These are phyloP conservation scores for Epinephelus coioides DNA, from an alignment of 2,797 vertebrate species.

Conservation along the genomic window DNA sequence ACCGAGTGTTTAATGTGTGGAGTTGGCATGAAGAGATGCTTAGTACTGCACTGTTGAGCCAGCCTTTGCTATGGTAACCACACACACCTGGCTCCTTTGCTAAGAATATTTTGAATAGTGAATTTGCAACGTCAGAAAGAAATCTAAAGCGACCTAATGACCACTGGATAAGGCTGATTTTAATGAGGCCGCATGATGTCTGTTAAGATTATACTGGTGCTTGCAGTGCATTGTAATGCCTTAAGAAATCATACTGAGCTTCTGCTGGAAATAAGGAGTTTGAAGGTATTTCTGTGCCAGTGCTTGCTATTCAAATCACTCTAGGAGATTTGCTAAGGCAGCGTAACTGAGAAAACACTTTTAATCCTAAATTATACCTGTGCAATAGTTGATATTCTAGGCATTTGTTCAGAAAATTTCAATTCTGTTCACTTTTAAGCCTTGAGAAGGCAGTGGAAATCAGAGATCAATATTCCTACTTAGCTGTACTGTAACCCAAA, in stretches of 20 bases:
- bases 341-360: neutral
- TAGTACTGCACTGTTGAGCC: constrained; percentile 12
- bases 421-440: constrained; percentile 24
- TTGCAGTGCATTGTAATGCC: constrained; percentile 8
- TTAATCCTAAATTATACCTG: constrained; percentile 1
- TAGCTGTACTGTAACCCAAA: constrained; percentile 10
- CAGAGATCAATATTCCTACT: constrained; percentile 32
- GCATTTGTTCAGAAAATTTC: constrained; percentile 1
- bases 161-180: constrained; percentile 18
- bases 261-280: constrained; percentile 29
- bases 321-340: constrained; percentile 14
- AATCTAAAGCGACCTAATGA: constrained; percentile 39
- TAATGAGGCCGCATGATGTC: constrained; percentile 45
- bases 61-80: constrained; percentile 65
- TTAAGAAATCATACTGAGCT: constrained; percentile 29
- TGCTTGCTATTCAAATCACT: constrained; percentile 17
- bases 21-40: constrained; percentile 14
- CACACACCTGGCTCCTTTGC: constrained; percentile 37
- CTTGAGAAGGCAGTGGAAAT: constrained; percentile 1
- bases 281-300: neutral
- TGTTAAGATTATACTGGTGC: constrained; percentile 14
- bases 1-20: constrained; percentile 4
- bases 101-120: constrained; percentile 30
- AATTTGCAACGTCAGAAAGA: constrained; percentile 25
- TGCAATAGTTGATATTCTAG: constrained; percentile 8